These are phyloP conservation scores for Heteromormyrus szaboi DNA, from an alignment of 2,797 vertebrate species.

Conservation along the genomic window DNA sequence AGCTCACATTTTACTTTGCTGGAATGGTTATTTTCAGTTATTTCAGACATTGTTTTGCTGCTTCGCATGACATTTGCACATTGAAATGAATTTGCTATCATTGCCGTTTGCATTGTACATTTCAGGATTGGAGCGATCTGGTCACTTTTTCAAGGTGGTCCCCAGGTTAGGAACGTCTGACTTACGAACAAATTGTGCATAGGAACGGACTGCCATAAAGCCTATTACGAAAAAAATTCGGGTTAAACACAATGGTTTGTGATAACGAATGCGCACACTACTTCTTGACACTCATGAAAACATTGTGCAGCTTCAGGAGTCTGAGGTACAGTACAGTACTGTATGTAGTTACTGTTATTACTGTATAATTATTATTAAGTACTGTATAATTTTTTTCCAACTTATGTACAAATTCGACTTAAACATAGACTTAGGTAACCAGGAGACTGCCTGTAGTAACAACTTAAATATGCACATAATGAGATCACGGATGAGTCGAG, in stretches of 20 bases:
- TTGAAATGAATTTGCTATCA: neutral
- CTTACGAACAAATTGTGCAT: neutral
- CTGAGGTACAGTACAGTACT: neutral
- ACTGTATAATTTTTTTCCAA: neutral
- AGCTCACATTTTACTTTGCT: neutral
- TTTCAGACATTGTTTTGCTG: neutral
- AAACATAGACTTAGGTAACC: neutral
- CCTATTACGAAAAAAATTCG: neutral
- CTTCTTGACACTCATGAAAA: neutral
- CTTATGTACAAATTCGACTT: neutral
- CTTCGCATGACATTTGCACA: neutral
- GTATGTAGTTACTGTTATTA: neutral
- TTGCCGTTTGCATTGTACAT: neutral
- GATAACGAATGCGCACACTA: neutral
- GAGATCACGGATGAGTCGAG: neutral
- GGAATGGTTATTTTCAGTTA: conserved; percentile 1
- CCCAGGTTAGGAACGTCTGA: neutral
- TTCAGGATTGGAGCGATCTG: neutral
- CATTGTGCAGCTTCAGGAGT: neutral
- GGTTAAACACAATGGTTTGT: neutral
- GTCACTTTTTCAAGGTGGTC: neutral
- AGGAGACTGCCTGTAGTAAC: neutral
- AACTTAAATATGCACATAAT: neutral
- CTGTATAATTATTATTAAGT: neutral
- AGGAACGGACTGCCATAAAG: neutral